These are phyloP conservation scores for Brachionus calyciflorus DNA, from an alignment of 1,140 invertebrate species.

Conservation along the genomic window DNA sequence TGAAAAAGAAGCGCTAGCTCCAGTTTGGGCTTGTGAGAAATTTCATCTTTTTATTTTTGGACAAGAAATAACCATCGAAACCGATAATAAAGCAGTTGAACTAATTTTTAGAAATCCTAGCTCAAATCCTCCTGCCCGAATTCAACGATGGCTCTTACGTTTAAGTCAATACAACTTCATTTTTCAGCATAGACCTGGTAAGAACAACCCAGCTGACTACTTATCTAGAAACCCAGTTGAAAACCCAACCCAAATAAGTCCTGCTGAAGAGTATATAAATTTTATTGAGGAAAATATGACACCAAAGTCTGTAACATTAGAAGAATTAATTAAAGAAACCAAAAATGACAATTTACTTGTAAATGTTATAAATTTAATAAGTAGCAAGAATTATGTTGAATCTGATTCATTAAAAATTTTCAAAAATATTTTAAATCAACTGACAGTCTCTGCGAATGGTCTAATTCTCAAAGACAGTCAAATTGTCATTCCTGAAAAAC, in stretches of 20 bases:
- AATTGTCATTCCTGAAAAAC: conserved; percentile 48
- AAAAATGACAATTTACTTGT: neutral
- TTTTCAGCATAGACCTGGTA: neutral
- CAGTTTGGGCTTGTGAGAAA: neutral
- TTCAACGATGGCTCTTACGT: neutral
- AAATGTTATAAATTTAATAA: neutral
- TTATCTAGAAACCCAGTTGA: neutral
- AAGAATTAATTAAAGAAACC: neutral
- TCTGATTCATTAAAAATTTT: neutral
- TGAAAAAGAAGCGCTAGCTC: conserved; percentile 51
- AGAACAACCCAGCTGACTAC: neutral
- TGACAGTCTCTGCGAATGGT: neutral
- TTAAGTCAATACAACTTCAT: neutral
- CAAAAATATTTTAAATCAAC: neutral
- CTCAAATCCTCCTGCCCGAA: neutral
- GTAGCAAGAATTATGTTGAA: neutral
- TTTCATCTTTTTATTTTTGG: neutral
- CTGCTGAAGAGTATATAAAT: neutral
- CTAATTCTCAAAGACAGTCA: conserved; percentile 46
- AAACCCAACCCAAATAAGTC: neutral
- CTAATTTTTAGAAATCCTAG: neutral
- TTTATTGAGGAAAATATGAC: neutral
- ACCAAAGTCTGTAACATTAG: neutral
- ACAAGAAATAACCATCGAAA: neutral
- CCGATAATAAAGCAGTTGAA: conserved; percentile 22